phyloP scores from a whole-genome alignment of 1,140 invertebrate genomes.

The Drosophila eugracilis region DNA sequence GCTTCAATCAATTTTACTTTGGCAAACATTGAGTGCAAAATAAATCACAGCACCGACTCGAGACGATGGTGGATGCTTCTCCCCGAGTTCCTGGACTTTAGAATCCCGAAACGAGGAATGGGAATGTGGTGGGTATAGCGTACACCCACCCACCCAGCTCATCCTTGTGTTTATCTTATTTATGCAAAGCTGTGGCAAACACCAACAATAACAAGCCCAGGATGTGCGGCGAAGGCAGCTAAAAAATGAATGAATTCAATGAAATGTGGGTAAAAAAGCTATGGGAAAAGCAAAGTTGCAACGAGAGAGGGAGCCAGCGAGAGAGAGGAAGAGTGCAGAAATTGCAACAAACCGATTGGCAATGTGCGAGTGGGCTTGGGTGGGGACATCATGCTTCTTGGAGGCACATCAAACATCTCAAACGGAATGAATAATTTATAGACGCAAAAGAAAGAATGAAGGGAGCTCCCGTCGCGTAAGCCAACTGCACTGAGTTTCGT shows the following conservation, averaged over 20 bases:
- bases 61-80: conserved; percentile 36
- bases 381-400: conserved; percentile 51
- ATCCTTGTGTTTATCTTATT: conserved; percentile 80
- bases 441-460: conserved; percentile 40
- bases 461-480: conserved; percentile 37
- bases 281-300: conserved; percentile 42
- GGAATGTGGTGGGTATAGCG: too few species aligned
- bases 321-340: conserved; percentile 20
- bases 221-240: conserved; percentile 22
- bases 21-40: conserved; percentile 83
- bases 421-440: conserved; percentile 82
- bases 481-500: conserved; percentile 43
- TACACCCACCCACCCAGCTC: conserved; percentile 13
- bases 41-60: conserved; percentile 73
- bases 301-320: neutral
- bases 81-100: conserved; percentile 11
- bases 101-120: too few species aligned
- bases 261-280: conserved; percentile 67
- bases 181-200: conserved; percentile 81
- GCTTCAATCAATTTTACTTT: conserved; percentile 84
- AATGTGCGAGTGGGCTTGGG: conserved; percentile 24
- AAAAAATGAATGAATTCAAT: conserved; percentile 50
- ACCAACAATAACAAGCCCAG: conserved; percentile 40
- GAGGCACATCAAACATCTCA: conserved; percentile 80
- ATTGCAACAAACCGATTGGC: conserved; percentile 59